A percentile compares a stretch with the other conserved stretches of the same genome.
These are phyloP conservation scores for Synergus itoensis DNA, from an alignment of 2,888 invertebrate species.

Conservation along the genomic window DNA sequence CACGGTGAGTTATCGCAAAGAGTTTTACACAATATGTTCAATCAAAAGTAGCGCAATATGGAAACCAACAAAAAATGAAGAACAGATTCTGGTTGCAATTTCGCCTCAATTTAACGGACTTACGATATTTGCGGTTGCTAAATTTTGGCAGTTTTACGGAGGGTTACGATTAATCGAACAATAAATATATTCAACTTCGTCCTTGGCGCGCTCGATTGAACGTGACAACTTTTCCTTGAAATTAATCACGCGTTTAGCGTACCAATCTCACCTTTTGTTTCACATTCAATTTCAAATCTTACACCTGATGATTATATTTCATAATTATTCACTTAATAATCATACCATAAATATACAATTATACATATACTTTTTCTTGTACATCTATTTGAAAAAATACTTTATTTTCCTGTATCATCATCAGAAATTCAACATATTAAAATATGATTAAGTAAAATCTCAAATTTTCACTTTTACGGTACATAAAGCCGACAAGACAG, in stretches of 20 bases:
- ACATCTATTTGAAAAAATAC: too few relatives aligned
- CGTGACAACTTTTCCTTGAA: conserved; percentile 52
- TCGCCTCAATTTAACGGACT: conserved; percentile 24
- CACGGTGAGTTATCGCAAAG: background rate
- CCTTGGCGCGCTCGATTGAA: conserved; percentile 43
- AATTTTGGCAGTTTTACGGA: conserved; percentile 6
- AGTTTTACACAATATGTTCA: conserved; percentile 15
- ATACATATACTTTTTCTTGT: background rate
- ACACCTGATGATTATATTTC: background rate
- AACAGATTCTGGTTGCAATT: conserved; percentile 6
- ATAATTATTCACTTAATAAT: background rate
- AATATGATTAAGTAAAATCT: background rate
- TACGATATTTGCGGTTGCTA: conserved; percentile 18
- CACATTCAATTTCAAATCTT: background rate
- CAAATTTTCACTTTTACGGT: background rate
- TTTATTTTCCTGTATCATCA: background rate
- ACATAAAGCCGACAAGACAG: background rate
- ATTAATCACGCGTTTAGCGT: conserved; percentile 18
- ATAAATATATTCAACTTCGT: conserved; percentile 4
- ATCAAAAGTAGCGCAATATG: conserved; percentile 26
- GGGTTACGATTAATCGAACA: conserved; percentile 12
- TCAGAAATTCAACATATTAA: background rate
- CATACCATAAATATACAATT: background rate
- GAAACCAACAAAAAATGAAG: conserved; percentile 24
- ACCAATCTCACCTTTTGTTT: conserved; percentile 9